These are phyloP conservation scores for Drosophila antonietae DNA, from an alignment of 2,888 invertebrate species.

Conservation along the genomic window DNA sequence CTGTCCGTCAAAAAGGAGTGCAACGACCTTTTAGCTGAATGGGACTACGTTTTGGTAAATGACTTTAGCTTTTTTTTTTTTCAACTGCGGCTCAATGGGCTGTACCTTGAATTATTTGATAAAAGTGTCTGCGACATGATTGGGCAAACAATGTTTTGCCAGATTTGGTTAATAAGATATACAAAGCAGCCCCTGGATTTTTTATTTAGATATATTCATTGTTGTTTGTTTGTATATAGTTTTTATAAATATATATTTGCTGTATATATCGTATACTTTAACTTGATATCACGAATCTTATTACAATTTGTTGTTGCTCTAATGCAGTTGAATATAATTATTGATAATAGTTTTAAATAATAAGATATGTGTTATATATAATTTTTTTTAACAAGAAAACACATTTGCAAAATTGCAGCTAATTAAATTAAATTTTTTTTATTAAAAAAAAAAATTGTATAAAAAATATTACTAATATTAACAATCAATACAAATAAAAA, in stretches of 20 bases:
- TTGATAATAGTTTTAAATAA: neutral
- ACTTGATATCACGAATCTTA: neutral
- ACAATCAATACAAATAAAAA: too few relatives aligned
- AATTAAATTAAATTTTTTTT: too few relatives aligned
- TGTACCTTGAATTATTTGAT: slow-evolving; percentile 11
- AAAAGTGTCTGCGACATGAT: slow-evolving; percentile 1
- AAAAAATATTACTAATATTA: too few relatives aligned
- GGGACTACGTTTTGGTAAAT: slow-evolving; percentile 20
- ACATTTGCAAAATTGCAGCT: too few relatives aligned
- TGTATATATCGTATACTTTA: neutral
- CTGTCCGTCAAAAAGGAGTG: slow-evolving; percentile 32
- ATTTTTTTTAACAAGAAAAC: too few relatives aligned
- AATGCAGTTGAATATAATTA: neutral
- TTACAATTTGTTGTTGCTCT: neutral
- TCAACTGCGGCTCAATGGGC: slow-evolving; percentile 18
- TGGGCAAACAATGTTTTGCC: slow-evolving; percentile 2
- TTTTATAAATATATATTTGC: too few relatives aligned
- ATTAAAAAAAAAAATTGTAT: too few relatives aligned
- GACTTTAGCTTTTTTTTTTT: slow-evolving; percentile 15
- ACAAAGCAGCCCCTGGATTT: neutral
- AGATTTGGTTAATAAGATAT: neutral
- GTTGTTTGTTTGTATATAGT: too few relatives aligned
- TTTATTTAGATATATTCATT: neutral
- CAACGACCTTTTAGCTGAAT: slow-evolving; percentile 56
- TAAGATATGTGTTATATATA: neutral